These are phyloP conservation scores for Neosalanx taihuensis DNA, from an alignment of 2,797 vertebrate genomes.

Conservation along the genomic window DNA sequence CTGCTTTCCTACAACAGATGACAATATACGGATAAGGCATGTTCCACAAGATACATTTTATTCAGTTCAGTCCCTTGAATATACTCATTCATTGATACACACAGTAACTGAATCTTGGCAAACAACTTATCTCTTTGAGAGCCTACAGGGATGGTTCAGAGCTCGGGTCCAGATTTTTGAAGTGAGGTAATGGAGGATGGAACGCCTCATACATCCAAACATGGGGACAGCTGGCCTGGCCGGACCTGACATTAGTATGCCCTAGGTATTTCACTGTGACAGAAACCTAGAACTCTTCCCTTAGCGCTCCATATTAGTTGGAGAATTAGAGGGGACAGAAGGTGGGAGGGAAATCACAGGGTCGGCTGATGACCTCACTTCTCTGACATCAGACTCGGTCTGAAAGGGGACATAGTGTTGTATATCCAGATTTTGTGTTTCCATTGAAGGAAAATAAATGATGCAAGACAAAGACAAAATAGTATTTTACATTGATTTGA, in stretches of 20 bases:
- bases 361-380: slow-evolving; percentile 27
- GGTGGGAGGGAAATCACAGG: slow-evolving; percentile 38
- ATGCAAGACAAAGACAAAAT: slow-evolving; percentile 2
- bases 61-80: background rate
- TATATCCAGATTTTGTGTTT: background rate
- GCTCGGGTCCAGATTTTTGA: slow-evolving; percentile 22
- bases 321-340: slow-evolving; percentile 56
- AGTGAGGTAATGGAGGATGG: slow-evolving; percentile 23
- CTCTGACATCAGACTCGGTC: slow-evolving; percentile 36
- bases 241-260: slow-evolving; percentile 61
- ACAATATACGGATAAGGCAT: too few species aligned
- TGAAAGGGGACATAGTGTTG: background rate
- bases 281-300: slow-evolving; percentile 35
- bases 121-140: background rate
- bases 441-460: background rate
- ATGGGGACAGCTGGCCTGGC: slow-evolving; percentile 56
- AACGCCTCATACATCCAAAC: slow-evolving; percentile 49
- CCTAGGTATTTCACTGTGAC: slow-evolving; percentile 50
- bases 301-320: slow-evolving; percentile 45
- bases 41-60: background rate
- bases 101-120: background rate
- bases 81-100: background rate
- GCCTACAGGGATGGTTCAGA: slow-evolving; percentile 29
- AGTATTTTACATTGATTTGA: slow-evolving; percentile 1
- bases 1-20: too few species aligned